Evolutionary conservation across 1,140 invertebrate species (phyloP).

Genomic region (Charaxes varanes): DNA sequence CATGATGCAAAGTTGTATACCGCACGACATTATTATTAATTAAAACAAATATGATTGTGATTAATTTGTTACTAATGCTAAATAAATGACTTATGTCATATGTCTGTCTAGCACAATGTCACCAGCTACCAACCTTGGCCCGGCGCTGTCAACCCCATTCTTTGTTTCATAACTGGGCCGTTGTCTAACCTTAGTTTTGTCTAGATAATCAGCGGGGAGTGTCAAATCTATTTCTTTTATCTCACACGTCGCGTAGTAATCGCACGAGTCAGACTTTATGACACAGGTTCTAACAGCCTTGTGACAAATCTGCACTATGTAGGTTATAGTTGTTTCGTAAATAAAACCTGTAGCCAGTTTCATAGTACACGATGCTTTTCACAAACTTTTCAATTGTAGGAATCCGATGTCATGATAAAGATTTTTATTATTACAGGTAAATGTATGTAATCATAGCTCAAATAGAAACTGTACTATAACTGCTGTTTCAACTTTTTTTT

Average conservation of each 20-base stretch:
- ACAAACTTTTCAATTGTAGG: too few species aligned
- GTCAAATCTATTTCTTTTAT: neutral
- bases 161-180: neutral
- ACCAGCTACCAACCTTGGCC: neutral
- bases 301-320: conserved; percentile 1
- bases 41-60: too few species aligned
- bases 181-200: neutral
- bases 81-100: neutral
- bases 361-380: too few species aligned
- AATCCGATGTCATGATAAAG: too few species aligned
- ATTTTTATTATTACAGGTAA: too few species aligned
- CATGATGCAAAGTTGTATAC: too few species aligned
- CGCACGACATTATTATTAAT: too few species aligned
- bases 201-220: neutral
- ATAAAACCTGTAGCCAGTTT: neutral
- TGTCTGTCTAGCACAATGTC: neutral
- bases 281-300: conserved; percentile 3
- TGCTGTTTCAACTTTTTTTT: too few species aligned
- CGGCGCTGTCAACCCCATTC: neutral
- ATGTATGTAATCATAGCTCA: too few species aligned
- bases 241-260: neutral
- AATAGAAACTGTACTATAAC: too few species aligned
- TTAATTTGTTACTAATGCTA: neutral
- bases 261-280: neutral
- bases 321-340: neutral